Evolutionary conservation across 2,888 invertebrate genomes (phyloP).

Genomic region (Galerucella calmariensis): DNA sequence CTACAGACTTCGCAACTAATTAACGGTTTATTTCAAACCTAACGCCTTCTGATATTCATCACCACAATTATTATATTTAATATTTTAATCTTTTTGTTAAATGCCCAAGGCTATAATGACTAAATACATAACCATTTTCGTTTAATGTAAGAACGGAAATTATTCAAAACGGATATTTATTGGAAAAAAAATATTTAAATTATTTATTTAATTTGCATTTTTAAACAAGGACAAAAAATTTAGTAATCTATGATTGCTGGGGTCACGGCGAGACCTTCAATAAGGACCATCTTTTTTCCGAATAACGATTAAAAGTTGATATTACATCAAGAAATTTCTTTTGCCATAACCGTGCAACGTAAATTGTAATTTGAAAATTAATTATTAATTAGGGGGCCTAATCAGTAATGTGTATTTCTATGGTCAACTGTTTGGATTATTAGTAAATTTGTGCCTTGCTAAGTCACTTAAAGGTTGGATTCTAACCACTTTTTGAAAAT

Average conservation of each 20-base stretch:
- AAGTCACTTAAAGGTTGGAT: no score
- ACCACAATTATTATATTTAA: neutral
- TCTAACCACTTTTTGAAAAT: no score
- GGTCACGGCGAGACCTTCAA: constrained; percentile 4
- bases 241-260: neutral
- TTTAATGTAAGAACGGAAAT: constrained; percentile 7
- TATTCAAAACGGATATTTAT: constrained; percentile 2
- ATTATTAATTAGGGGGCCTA: no score
- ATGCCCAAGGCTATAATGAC: constrained; percentile 8
- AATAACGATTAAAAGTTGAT: neutral
- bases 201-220: constrained; percentile 1
- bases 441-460: no score
- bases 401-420: no score
- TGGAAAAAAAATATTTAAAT: neutral
- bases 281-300: neutral
- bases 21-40: neutral
- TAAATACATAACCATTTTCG: neutral
- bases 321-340: neutral
- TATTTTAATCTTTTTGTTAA: neutral
- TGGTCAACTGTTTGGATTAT: neutral
- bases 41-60: neutral
- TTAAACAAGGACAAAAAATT: constrained; percentile 12
- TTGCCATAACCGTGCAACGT: neutral
- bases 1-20: no score
- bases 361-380: neutral